A percentile compares a stretch with the other conserved stretches of the same genome.
phyloP scores from a whole-genome alignment of 2,113 vertebrate genomes.

The Halcyon malimbica region DNA sequence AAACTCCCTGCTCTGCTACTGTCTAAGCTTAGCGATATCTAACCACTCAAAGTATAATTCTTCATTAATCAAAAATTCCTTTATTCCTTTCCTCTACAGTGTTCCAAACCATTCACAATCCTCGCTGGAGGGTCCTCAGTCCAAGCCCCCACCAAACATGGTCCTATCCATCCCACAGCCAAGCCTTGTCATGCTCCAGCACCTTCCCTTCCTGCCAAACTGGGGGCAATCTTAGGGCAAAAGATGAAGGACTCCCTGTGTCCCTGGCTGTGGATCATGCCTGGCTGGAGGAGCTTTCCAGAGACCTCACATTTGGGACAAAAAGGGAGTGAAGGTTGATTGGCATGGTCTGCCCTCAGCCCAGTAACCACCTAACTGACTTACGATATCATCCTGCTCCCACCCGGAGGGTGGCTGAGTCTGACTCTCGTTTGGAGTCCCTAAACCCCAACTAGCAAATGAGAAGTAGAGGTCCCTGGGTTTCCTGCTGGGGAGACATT shows the following conservation, averaged over 20 bases:
- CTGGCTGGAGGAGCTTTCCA: not conserved
- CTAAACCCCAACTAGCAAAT: not conserved
- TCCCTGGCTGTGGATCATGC: not conserved
- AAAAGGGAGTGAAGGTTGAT: not conserved
- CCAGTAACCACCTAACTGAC: not conserved
- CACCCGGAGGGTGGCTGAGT: no score
- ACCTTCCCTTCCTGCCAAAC: not conserved
- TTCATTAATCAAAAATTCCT: not conserved
- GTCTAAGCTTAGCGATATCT: not conserved
- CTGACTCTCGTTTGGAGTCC: rapidly evolving
- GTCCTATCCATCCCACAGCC: not conserved
- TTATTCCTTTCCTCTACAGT: not conserved
- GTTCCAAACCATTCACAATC: rapidly evolving
- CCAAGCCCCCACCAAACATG: not conserved
- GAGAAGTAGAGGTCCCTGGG: not conserved
- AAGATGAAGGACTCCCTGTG: not conserved
- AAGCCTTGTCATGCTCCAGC: not conserved
- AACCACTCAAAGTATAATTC: not conserved
- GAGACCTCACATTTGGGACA: not conserved
- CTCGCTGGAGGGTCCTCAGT: no score
- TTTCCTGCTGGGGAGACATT: not conserved
- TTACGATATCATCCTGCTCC: not conserved
- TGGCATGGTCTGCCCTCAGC: not conserved
- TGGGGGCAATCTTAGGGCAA: not conserved
- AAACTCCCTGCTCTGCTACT: not conserved